Evolutionary conservation across 2,113 vertebrate species (phyloP).

Genomic region (Pyrgilauda ruficollis): DNA sequence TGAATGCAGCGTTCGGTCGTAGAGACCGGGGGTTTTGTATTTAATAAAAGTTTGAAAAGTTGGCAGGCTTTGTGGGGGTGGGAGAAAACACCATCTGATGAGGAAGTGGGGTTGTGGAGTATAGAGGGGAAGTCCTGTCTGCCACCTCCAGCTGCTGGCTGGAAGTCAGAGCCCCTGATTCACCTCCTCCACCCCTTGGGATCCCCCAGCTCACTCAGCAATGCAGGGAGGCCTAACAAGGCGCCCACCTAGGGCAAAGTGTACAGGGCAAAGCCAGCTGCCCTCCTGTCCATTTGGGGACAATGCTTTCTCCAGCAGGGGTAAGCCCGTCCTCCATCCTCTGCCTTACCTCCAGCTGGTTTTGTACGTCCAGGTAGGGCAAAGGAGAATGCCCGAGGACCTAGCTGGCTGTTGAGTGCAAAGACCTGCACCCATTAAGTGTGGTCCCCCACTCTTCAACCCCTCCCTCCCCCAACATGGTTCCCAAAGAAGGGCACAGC

Average conservation of each 20-base stretch:
- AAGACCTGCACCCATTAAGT: not conserved
- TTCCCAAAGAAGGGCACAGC: constrained; percentile 57
- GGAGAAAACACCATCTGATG: not conserved
- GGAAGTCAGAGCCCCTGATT: not conserved
- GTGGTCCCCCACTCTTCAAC: not conserved
- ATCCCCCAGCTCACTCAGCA: not conserved
- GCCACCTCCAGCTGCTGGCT: not conserved
- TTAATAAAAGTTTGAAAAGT: constrained; percentile 72
- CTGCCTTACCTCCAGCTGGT: not conserved
- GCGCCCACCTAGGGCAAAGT: not conserved
- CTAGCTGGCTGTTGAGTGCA: not conserved
- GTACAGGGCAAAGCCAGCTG: not conserved
- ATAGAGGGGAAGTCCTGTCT: not conserved
- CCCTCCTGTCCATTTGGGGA: not conserved
- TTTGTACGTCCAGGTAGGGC: not conserved
- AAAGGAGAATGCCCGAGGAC: not conserved
- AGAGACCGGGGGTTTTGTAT: constrained; percentile 68
- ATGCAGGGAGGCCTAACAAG: not conserved
- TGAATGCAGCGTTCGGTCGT: constrained; percentile 62
- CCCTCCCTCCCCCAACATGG: not conserved
- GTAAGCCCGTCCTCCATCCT: not conserved
- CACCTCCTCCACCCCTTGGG: not conserved
- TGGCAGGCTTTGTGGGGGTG: not conserved
- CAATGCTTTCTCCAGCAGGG: not conserved
- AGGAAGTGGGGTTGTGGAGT: not conserved